Conservation (phyloP, 2,888 invertebrate species). For the Petrolisthes cinctipes region DNA sequence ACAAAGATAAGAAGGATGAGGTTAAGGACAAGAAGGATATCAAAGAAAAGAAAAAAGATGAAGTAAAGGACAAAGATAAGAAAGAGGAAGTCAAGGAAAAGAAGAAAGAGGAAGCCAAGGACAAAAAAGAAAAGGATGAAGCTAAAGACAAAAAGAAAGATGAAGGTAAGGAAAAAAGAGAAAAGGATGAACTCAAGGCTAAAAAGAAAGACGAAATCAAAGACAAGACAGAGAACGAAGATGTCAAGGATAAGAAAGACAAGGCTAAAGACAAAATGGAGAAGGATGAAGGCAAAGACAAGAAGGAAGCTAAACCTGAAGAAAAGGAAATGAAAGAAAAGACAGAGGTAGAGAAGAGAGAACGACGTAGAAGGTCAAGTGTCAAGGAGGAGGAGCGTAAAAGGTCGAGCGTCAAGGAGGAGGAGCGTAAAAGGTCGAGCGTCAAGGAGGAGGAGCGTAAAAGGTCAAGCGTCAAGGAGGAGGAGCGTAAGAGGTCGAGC, state of each 20-base stretch:
- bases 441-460: neutral
- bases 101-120: neutral
- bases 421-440: neutral
- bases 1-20: constrained; percentile 12
- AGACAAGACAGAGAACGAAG: neutral
- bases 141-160: neutral
- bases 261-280: constrained; percentile 20
- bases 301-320: neutral
- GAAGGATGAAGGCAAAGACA: neutral
- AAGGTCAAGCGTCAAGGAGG: neutral
- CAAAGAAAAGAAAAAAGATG: neutral
- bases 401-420: neutral
- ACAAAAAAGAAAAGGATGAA: constrained; percentile 9
- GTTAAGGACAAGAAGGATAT: neutral
- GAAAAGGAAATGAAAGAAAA: neutral
- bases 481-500: constrained; percentile 21
- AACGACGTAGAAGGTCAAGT: neutral
- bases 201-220: neutral
- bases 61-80: neutral
- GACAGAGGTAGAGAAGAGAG: constrained; percentile 7
- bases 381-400: neutral
- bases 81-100: neutral
- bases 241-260: constrained; percentile 30
- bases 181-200: neutral
- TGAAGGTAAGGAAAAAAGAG: neutral